Percentiles rank a stretch among this genome's conserved stretches.
Evolutionary conservation across 2,888 invertebrate species (phyloP).

Genomic region (Laothoe populi): DNA sequence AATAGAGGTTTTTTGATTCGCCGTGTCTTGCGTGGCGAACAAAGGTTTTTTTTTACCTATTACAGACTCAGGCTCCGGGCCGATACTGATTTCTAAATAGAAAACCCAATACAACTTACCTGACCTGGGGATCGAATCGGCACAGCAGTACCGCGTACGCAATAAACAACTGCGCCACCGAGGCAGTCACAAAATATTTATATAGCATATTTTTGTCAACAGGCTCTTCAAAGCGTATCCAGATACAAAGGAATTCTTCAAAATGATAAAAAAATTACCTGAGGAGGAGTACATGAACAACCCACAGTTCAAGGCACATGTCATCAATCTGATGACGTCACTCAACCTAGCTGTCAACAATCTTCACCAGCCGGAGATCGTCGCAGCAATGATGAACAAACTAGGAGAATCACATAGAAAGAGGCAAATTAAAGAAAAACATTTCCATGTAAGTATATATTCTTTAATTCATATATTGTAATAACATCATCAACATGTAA

Average conservation of each 20-base stretch:
- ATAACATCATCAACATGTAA: not conserved
- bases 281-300: constrained; percentile 67
- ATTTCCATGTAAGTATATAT: constrained; percentile 74
- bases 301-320: constrained; percentile 78
- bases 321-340: constrained; percentile 75
- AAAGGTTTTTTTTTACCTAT: too few species aligned
- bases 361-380: constrained; percentile 73
- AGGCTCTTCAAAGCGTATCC: constrained; percentile 72
- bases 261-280: constrained; percentile 64
- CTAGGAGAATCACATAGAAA: constrained; percentile 71
- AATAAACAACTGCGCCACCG: too few species aligned
- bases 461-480: too few species aligned
- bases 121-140: too few species aligned
- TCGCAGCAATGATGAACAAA: constrained; percentile 75
- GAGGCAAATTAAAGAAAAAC: constrained; percentile 63
- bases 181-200: not conserved
- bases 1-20: too few species aligned
- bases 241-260: constrained; percentile 72
- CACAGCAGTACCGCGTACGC: too few species aligned
- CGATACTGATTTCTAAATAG: too few species aligned
- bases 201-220: constrained; percentile 34
- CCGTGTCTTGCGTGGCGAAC: too few species aligned
- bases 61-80: too few species aligned
- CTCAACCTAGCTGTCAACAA: constrained; percentile 68
- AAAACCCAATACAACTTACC: too few species aligned